Percentiles rank a stretch among this genome's conserved stretches.
Evolutionary conservation across 2,888 invertebrate species (phyloP).

Genomic region (Tineola bisselliella): DNA sequence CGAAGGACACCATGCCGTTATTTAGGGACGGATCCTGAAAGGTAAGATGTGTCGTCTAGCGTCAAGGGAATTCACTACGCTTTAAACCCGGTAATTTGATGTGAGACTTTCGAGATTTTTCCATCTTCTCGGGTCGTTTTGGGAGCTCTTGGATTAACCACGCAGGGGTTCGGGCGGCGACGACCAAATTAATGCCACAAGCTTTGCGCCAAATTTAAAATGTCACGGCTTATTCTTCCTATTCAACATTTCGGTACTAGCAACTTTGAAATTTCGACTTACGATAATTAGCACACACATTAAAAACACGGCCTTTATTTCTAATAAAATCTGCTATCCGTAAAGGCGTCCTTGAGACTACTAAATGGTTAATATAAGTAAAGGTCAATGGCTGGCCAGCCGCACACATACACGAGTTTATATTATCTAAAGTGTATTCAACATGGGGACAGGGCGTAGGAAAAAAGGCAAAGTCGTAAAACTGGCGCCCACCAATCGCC

Average conservation of each 20-base stretch:
- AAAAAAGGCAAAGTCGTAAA: constrained; percentile 65
- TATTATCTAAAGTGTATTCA: constrained; percentile 47
- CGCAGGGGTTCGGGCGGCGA: constrained; percentile 48
- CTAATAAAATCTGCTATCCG: not conserved
- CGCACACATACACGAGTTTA: constrained; percentile 34
- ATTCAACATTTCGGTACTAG: not conserved
- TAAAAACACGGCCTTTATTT: not conserved
- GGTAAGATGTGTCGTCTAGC: constrained; percentile 58
- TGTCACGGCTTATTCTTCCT: constrained; percentile 36
- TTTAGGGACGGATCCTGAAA: constrained; percentile 57
- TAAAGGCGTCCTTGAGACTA: constrained; percentile 30
- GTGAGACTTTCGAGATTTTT: constrained; percentile 64
- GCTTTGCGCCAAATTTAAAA: constrained; percentile 63
- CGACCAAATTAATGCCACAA: constrained; percentile 62
- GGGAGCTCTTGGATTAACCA: constrained; percentile 59
- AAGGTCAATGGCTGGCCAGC: constrained; percentile 42
- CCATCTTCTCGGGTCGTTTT: constrained; percentile 57
- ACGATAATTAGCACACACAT: too few species aligned
- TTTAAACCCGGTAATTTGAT: constrained; percentile 67
- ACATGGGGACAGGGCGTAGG: constrained; percentile 54
- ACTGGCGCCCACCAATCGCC: constrained; percentile 66
- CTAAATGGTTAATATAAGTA: constrained; percentile 28
- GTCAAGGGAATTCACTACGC: constrained; percentile 56
- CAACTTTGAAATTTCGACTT: too few species aligned
- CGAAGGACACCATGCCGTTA: constrained; percentile 57